Conservation (phyloP, 2,888 invertebrate genomes). For the Synanthedon formicaeformis region DNA sequence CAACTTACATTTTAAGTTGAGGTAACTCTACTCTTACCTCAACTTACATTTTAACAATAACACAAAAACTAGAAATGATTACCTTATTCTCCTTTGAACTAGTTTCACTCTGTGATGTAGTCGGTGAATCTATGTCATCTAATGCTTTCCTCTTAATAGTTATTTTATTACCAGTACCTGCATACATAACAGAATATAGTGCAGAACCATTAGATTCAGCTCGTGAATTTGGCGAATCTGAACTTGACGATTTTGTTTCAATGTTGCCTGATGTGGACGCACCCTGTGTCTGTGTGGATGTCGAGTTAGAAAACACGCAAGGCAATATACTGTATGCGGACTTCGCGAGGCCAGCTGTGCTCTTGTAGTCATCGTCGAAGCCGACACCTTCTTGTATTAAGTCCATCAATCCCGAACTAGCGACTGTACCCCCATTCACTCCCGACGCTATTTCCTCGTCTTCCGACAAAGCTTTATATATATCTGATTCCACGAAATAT, state of each 20-base stretch:
- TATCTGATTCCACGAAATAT: constrained; percentile 80
- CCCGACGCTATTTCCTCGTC: constrained; percentile 65
- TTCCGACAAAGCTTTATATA: constrained; percentile 74
- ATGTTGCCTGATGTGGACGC: constrained; percentile 41
- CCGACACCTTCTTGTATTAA: constrained; percentile 84
- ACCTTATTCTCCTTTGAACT: constrained; percentile 53
- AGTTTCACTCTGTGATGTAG: constrained; percentile 38
- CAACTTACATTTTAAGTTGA: too few species aligned
- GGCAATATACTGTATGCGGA: constrained; percentile 81
- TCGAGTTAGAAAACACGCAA: constrained; percentile 77
- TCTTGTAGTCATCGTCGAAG: constrained; percentile 81
- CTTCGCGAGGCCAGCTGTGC: constrained; percentile 78
- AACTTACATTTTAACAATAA: constrained; percentile 19
- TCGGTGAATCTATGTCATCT: constrained; percentile 59
- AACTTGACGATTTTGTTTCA: constrained; percentile 36
- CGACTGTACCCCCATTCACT: constrained; percentile 61
- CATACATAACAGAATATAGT: constrained; percentile 82
- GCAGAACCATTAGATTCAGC: constrained; percentile 54
- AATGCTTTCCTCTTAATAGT: constrained; percentile 83
- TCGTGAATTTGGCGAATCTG: constrained; percentile 51
- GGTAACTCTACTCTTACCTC: neutral
- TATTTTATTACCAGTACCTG: constrained; percentile 84
- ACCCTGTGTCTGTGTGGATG: constrained; percentile 53
- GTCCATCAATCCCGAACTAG: constrained; percentile 75
- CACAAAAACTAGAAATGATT: constrained; percentile 23